Conservation (phyloP, 2,797 vertebrate genomes). For the Pseudotriccus pelzelni region DNA sequence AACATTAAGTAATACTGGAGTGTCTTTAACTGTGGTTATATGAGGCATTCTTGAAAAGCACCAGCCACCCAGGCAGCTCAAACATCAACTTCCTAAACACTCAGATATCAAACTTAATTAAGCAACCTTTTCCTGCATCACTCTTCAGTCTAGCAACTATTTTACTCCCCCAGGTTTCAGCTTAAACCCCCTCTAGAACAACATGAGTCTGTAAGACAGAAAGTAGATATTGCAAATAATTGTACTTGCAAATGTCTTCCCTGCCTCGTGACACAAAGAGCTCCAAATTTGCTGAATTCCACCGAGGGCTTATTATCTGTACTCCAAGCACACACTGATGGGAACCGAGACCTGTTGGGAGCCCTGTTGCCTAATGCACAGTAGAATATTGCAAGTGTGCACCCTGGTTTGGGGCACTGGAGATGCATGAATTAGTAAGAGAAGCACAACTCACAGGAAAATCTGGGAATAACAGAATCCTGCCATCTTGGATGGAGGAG, state of each 20-base stretch:
- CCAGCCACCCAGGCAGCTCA: not conserved
- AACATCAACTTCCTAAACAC: not conserved
- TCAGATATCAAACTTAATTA: not conserved
- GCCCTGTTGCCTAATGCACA: not conserved
- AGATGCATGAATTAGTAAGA: not conserved
- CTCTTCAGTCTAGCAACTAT: not conserved
- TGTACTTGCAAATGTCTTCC: constrained; percentile 33
- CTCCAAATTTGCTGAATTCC: constrained; percentile 38
- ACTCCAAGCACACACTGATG: not conserved
- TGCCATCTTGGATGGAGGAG: not conserved
- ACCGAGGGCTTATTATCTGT: constrained; percentile 30
- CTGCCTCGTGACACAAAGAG: constrained; percentile 56
- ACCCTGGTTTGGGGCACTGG: not conserved
- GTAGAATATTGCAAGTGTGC: not conserved
- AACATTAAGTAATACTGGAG: not conserved
- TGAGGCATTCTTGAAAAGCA: not conserved
- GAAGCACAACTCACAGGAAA: not conserved
- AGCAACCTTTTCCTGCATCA: not conserved
- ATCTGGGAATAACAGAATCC: not conserved
- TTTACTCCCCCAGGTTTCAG: not conserved
- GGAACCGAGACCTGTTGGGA: not conserved
- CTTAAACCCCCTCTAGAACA: not conserved
- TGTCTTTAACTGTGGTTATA: not conserved
- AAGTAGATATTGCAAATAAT: constrained; percentile 33
- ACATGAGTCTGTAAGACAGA: not conserved